Percentiles rank a stretch among this genome's conserved stretches.
Conservation (phyloP, 2,113 vertebrate species). For the Triplophysa rosa region DNA sequence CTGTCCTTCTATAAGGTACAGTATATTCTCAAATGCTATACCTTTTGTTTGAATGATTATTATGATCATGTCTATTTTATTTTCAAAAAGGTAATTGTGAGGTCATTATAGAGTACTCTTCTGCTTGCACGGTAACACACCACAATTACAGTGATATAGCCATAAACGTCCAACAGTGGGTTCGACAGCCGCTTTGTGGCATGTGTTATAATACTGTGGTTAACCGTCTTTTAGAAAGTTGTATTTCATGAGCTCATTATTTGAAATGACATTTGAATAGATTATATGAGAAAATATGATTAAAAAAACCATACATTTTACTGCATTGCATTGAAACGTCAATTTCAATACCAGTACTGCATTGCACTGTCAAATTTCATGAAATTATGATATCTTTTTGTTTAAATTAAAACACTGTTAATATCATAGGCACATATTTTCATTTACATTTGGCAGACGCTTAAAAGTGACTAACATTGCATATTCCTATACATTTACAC, state of each 20-base stretch:
- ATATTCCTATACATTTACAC: too few relatives aligned
- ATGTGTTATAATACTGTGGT: slow-evolving; percentile 9
- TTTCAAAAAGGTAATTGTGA: slow-evolving; percentile 18
- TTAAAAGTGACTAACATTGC: too few relatives aligned
- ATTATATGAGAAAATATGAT: background rate
- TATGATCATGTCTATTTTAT: slow-evolving; percentile 10
- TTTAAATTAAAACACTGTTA: too few relatives aligned
- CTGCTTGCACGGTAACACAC: slow-evolving; percentile 29
- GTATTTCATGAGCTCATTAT: background rate
- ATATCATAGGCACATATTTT: too few relatives aligned
- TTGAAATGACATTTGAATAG: background rate
- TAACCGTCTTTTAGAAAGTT: slow-evolving; percentile 5
- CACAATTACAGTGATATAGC: slow-evolving; percentile 53
- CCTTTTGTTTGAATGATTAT: slow-evolving; percentile 40
- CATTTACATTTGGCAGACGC: too few relatives aligned
- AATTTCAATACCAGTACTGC: too few relatives aligned
- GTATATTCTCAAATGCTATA: background rate
- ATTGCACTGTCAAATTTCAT: too few relatives aligned
- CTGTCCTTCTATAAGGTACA: slow-evolving; percentile 24
- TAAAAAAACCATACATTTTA: too few relatives aligned
- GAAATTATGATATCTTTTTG: too few relatives aligned
- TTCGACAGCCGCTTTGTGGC: background rate
- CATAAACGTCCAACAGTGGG: slow-evolving; percentile 58
- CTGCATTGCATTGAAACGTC: too few relatives aligned
- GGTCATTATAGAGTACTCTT: slow-evolving; percentile 47